Evolutionary conservation across 2,888 invertebrate species (phyloP), one percentile per base, ranked within the genome.

Genomic region (Morpho achilles): DNA sequence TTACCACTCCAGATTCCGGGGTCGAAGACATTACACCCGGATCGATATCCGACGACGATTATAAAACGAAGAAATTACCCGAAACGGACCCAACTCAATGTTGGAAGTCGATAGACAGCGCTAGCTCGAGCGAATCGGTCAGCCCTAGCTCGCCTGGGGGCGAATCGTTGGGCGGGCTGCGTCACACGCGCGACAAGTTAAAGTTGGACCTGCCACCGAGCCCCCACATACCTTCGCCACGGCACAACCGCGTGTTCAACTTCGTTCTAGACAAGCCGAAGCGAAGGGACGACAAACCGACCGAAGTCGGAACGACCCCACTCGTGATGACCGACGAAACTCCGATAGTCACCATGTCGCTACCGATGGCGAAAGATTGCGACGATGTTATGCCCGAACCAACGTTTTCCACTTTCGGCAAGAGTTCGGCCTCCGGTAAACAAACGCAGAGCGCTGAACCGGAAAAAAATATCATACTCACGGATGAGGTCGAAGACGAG

Each of bases 131-230:
- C 60, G 91, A 89, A 58, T 87, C 90, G 0, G 85, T 81, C 44
- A 87, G 87, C 58, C 90, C 90, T 0, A 82, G 84, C 66, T 87
- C 88, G 0, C 89, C 87, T 1, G 81, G 80, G 32, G 79, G 80
- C 41, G 84, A 84, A 59, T 80, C 88, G 5, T 81, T 95, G 7
- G 95, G 95, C 23, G 95, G 95, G 8, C 79, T 95, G 45, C 82
- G 95, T 9, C 95, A 95, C 74, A 95, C 95, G 6, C 57, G 95
- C 61, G 94, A 94, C 76, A 92, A 92, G 64, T 87, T 96, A 10
- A 95, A 94, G 74, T 85, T 95, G 8, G 95, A 95, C 78, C 82
- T 96, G 40, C 92, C 93, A 0, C 92, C 92, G 2, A 92, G 92
- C 69, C 93, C 93, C 0, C 84, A 81, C 67, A 72, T 80, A 16